Base-by-base conservation (phyloP, 2,113 vertebrate genomes). In the Fulmarus glacialis region DNA sequence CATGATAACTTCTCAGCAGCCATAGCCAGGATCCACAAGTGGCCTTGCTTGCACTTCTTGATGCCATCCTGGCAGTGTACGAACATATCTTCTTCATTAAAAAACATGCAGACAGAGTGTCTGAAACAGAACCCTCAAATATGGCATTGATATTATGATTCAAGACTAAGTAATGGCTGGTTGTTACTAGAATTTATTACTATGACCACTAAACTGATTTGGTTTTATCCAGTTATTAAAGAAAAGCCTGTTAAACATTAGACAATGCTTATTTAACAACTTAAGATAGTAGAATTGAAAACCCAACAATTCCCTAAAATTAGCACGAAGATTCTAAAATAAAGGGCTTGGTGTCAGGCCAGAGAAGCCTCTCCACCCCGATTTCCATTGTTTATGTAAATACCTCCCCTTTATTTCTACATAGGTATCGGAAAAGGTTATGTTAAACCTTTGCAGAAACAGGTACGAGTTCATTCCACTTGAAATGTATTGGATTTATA, bases 161-260 rank as follows among this genome's bases (percentile, higher is more conserved):
- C 64, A 60, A 82, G 52, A 72, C 36, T 74, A 71, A 94, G 79
- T 55, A 63, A 80, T 20, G n/a, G 82, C 74, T 82, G 74, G 72
- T 56, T 82, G 52, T 64, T 56, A 68, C 67, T 43, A 63, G 60
- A 79, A 83, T 63, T 59, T 80, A 71, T 73, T 75, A 70, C 60
- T 60, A 68, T 27, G 32, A 53, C 67, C 82, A 66, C 75, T 55
- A 55, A 79, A 75, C 32, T 3, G 0, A 47, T 52, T 68, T 64
- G 48, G 50, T 26, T 95, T 87, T 47, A 90, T 42, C 48, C 60
- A 67, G 72, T 80, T 68, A 38, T 12, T 74, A 55, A 62, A 78
- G 38, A 59, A 84, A 91, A 68, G 79, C 43, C 55, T 87, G 48
- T 50, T 78, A 45, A 68, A 42, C 8, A 24, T 38, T 32, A 68